A percentile compares a stretch with the other conserved stretches of the same genome.
phyloP scores from a whole-genome alignment of 2,888 invertebrate species.

The Orgyia antiqua region DNA sequence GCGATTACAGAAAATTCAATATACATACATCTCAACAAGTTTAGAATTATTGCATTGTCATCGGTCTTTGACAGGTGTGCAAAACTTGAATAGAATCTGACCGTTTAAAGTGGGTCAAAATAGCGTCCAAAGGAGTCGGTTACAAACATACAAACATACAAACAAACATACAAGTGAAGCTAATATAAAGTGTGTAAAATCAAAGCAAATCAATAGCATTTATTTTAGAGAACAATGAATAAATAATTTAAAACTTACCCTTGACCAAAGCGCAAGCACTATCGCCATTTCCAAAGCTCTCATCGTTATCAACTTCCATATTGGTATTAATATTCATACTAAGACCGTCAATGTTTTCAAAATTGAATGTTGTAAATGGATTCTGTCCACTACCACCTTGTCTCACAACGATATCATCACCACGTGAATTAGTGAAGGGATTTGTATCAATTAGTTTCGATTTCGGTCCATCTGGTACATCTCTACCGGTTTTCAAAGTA shows the following conservation, averaged over 20 bases:
- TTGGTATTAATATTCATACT: neutral
- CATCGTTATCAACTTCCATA: constrained; percentile 1
- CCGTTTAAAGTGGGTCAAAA: no score
- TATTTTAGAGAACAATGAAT: neutral
- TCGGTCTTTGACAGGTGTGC: no score
- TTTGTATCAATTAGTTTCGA: constrained; percentile 36
- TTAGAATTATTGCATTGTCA: no score
- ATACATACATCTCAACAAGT: no score
- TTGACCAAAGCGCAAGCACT: constrained; percentile 43
- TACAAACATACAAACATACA: no score
- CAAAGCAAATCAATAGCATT: neutral
- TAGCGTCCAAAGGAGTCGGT: no score
- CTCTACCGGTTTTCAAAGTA: constrained; percentile 18
- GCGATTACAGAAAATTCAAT: no score
- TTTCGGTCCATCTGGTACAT: constrained; percentile 40
- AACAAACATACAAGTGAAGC: no score
- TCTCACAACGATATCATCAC: neutral
- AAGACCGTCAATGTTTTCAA: constrained; percentile 2
- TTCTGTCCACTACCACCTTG: constrained; percentile 32
- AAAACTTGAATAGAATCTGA: no score
- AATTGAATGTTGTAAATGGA: constrained; percentile 29
- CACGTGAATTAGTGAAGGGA: constrained; percentile 33
- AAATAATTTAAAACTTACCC: no score
- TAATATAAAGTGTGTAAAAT: neutral
- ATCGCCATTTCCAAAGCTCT: constrained; percentile 5